Conservation (phyloP, 1,140 invertebrate species). For the Myzus persicae region DNA sequence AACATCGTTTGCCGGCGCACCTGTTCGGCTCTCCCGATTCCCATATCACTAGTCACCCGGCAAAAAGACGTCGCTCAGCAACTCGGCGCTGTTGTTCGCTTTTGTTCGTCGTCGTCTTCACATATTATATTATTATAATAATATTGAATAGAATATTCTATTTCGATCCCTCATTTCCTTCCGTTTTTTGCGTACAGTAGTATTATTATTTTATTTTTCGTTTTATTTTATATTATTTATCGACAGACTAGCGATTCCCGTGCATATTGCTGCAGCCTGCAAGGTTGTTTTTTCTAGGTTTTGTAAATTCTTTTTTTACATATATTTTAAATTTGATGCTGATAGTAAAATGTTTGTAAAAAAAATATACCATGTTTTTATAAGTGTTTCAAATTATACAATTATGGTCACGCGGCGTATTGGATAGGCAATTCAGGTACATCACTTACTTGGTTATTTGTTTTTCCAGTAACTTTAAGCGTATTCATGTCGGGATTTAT, state of each 20-base stretch:
- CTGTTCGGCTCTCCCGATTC: constrained; percentile 26
- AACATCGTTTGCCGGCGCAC: constrained; percentile 35
- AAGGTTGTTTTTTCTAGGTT: background rate
- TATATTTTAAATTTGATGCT: background rate
- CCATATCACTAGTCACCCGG: constrained; percentile 49
- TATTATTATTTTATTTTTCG: background rate
- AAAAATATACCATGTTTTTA: background rate
- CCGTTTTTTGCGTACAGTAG: background rate
- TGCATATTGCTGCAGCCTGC: no score
- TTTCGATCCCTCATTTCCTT: background rate
- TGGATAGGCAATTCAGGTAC: background rate
- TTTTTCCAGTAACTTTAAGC: background rate
- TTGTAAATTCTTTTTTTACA: background rate
- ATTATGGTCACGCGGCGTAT: background rate
- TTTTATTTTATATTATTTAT: background rate
- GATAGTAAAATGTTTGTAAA: background rate
- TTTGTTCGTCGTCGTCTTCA: background rate
- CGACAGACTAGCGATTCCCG: background rate
- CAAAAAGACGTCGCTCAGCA: background rate
- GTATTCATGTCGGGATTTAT: background rate
- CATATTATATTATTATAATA: background rate
- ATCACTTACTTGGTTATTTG: background rate
- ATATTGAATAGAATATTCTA: background rate
- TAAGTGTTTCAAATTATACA: background rate
- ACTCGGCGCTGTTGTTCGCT: background rate